Base-by-base conservation (phyloP, 2,113 vertebrate genomes). In the Pionites leucogaster region DNA sequence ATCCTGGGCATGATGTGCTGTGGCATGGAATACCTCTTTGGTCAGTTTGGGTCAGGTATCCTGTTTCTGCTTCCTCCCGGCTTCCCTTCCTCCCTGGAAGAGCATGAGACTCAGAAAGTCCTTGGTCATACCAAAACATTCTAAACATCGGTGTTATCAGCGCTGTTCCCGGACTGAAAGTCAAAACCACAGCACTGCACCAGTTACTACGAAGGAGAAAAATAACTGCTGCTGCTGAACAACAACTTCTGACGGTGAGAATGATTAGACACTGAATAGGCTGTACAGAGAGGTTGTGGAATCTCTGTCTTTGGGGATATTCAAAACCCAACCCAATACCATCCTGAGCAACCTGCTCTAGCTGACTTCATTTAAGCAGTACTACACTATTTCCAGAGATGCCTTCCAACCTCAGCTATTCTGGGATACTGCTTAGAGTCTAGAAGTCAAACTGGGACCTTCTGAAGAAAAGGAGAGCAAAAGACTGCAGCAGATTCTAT, bases 251-350 rank as follows among this genome's bases (percentile, higher is more conserved):
- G 28, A 42, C 18, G 2, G 2, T 63, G 13, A 37, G 41, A 59
- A 4, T 59, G 8, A 7, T 76, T 24, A 86, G 53, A 42, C 9
- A 28, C 18, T 71, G 8, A 68, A 47, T 7, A 70, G 8, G 4
- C 18, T 85, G 10, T 33, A 46, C 15, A 7, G 33, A 91, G 28
- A 64, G 2, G 5, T 1, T 70, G 10, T 35, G 23, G 8, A 71
- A n/a, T 64, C 31, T 86, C 19, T 7, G 10, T 25, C 2, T 9
- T 39, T 37, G 33, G 7, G 4, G 17, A 17, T 65, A 52, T 44
- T 67, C 13, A 75, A 88, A 74, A 39, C 4, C 1, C 10, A 42
- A 1, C 4, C 6, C 11, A 65, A 20, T 4, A 35, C 0, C 2
- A 5, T 62, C 49, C 17, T 80, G 27, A 60, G 8, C 13, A 69